These are phyloP conservation scores for Hydriomena furcata DNA, from an alignment of 2,888 invertebrate species.

Conservation along the genomic window DNA sequence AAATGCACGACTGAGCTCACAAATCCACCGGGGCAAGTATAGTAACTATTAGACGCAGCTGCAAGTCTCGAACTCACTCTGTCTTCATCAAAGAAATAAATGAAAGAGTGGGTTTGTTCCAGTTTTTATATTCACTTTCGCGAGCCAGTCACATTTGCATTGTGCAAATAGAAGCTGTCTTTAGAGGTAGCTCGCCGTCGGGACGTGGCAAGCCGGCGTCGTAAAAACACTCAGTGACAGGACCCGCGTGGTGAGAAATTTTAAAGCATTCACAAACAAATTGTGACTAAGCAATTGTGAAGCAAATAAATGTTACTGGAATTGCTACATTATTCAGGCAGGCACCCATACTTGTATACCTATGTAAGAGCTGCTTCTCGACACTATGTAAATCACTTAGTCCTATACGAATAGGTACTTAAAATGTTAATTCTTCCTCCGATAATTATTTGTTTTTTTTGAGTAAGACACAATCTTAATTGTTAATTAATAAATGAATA, in stretches of 20 bases:
- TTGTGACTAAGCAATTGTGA: neutral
- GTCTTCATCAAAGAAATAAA: conserved; percentile 68
- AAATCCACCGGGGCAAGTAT: conserved; percentile 54
- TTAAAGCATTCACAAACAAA: conserved; percentile 1
- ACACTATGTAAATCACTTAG: too few species aligned
- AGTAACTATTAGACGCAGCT: conserved; percentile 73
- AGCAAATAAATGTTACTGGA: too few species aligned
- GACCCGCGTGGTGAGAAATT: conserved; percentile 8
- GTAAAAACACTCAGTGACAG: conserved; percentile 12
- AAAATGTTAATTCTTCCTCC: too few species aligned
- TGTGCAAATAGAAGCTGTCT: conserved; percentile 57
- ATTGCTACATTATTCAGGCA: too few species aligned
- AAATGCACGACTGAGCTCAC: conserved; percentile 60
- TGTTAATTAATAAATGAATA: too few species aligned
- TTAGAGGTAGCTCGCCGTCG: conserved; percentile 40
- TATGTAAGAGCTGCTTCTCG: too few species aligned
- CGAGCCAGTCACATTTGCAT: conserved; percentile 62
- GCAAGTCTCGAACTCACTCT: conserved; percentile 54
- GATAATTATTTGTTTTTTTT: too few species aligned
- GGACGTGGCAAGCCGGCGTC: conserved; percentile 4
- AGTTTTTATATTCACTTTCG: conserved; percentile 55
- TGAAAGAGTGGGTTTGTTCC: conserved; percentile 51
- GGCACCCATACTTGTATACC: neutral
- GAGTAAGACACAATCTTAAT: too few species aligned
- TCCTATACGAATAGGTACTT: too few species aligned